Base-by-base conservation (phyloP, 2,797 vertebrate species). In the Sciurus vulgaris region DNA sequence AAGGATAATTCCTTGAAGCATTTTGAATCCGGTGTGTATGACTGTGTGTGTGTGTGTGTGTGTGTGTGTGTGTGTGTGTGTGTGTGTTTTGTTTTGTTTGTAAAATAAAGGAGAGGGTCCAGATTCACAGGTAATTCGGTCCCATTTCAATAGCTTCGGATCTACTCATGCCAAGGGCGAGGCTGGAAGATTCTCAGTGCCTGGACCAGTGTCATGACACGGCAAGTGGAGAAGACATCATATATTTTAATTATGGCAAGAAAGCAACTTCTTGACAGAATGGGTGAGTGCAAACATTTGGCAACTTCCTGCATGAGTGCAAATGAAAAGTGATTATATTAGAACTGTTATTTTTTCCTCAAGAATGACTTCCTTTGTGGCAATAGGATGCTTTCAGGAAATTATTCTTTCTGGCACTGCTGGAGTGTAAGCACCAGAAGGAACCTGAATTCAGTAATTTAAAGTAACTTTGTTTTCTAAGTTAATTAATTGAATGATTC, bases 301-400 rank as follows among this genome's bases (percentile, higher is more conserved):
- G 95, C 88, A 95, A 89, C 96, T 97, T 98, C 84, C 95, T 98
- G 86, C 83, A 97, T 97, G 98, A 95, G 92, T 95, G 54, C 70
- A 97, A 97, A 97, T 96, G 97, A 98, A 94, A 91, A 87, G 73
- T 22, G 41, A 93, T 91, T 17, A 13, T 15, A 38, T 93, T 95
- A 96, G 93, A 91, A 96, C 86, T 97, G 69, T 4, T 91, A 35
- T 84, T 94, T 91, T 89, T 35, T 22, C 73, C 87, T 87, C 54
- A 30, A 93, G 94, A 93, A 96, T 91, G 72, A 82, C 67, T 97
- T 96, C 72, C 96, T 98, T 90, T 97, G 96, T 28, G 73, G 86
- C 88, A 89, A 54, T 89, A 93, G 97, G 97, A 98, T 98, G 96
- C 87, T 97, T 98, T 97, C 95, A 97, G 95, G 97, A 98, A 98